These are phyloP conservation scores for Megaceryle torquata DNA, from an alignment of 2,113 vertebrate species.

Conservation along the genomic window DNA sequence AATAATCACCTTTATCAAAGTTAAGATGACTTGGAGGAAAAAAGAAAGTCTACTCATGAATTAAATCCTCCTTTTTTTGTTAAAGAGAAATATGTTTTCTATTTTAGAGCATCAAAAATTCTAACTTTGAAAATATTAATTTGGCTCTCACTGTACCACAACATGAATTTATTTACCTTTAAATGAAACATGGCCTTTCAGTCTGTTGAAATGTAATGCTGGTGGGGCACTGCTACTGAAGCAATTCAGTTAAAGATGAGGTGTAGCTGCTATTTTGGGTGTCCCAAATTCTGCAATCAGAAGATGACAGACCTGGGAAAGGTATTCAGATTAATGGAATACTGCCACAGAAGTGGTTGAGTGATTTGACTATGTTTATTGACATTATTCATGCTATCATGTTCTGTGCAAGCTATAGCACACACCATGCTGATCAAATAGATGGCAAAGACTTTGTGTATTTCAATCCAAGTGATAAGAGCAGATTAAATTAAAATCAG, in stretches of 20 bases:
- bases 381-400: neutral
- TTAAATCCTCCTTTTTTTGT: neutral
- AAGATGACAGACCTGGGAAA: neutral
- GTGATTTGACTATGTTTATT: neutral
- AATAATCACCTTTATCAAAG: neutral
- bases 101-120: neutral
- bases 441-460: neutral
- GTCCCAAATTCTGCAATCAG: neutral
- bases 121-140: neutral
- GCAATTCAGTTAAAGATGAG: neutral
- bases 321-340: neutral
- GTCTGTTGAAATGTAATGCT: neutral
- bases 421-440: neutral
- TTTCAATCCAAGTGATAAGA: constrained; percentile 12
- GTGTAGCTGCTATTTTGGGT: neutral
- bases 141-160: neutral
- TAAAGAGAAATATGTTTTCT: neutral
- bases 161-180: neutral
- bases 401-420: neutral
- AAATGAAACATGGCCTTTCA: neutral
- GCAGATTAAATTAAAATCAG: constrained; percentile 32
- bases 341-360: neutral
- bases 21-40: neutral
- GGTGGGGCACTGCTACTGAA: neutral
- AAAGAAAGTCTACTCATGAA: neutral